Base-by-base conservation (phyloP, 2,113 vertebrate genomes). In the Clarias batrachus region DNA sequence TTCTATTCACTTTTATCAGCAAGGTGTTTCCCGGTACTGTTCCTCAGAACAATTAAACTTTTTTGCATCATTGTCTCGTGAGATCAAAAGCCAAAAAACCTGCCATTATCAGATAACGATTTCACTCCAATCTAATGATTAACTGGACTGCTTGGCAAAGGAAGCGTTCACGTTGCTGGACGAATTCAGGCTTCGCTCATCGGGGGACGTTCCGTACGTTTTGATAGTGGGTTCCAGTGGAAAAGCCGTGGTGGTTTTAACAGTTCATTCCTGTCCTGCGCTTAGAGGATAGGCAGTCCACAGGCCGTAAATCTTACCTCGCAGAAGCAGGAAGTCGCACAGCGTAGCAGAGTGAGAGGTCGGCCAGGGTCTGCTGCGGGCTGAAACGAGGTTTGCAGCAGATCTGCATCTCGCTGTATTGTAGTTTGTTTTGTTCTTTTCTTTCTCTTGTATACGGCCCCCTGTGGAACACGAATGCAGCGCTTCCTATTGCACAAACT, bases 251-350 rank as follows among this genome's bases (percentile, higher is more conserved):
- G 37, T 37, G 59, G 59, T 90, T 87, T 91, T 84, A 83, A 87
- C 74, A 57, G 62, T 81, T 52, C 56, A 41, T 90, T 92, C 87
- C 82, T 27, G 63, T 80, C 82, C 63, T 56, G 87, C 85, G 79
- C 90, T 87, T 84, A 81, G 78, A 87, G 71, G 71, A 90, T 82
- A 54, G 82, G 84, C 59, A 21, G 73, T 77, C 82, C 88, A 77
- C 71, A 76, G 52, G 85, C 85, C 83, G 81, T 90, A 90, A 87
- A 91, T 91, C 86, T 90, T 81, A 27, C 74, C 81, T 85, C 54
- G 76, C 54, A 21, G 57, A 88, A 77, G 54, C 87, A 89, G 89
- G 85, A 89, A 87, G 89, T 89, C n/a, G 30, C 86, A 52, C 60
- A 83, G 63, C 41, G 70, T 71, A 81, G 54, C 17, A 21, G 30